phyloP scores from a whole-genome alignment of 92 coral and sea anemone species.

The Pocillopora meandrina region DNA sequence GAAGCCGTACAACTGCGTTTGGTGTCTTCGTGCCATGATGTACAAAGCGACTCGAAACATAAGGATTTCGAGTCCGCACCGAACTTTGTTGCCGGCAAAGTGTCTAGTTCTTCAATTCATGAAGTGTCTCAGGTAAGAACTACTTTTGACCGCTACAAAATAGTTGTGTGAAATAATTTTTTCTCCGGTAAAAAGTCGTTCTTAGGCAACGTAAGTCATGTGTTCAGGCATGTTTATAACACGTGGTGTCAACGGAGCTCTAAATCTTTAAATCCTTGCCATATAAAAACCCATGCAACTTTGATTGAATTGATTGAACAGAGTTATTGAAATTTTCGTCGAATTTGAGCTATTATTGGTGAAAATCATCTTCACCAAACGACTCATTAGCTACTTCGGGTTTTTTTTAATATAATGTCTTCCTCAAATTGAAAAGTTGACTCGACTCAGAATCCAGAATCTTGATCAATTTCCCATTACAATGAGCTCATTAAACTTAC shows the following conservation, averaged over 20 bases:
- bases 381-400: no score
- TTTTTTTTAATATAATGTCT: no score
- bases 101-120: neutral
- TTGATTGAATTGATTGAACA: no score
- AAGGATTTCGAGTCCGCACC: neutral
- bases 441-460: no score
- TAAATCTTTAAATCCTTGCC: no score
- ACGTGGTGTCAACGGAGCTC: constrained; percentile 9
- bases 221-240: neutral
- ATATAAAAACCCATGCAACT: no score
- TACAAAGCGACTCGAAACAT: constrained; percentile 6
- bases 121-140: constrained; percentile 7
- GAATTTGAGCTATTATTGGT: no score
- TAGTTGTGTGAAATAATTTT: neutral
- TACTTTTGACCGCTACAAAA: neutral
- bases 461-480: no score
- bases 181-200: neutral
- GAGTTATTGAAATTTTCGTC: no score
- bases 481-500: no score
- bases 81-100: neutral
- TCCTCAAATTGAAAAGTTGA: no score
- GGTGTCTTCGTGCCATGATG: constrained; percentile 42
- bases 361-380: no score
- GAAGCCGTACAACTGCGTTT: constrained; percentile 28
- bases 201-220: neutral